Conservation (phyloP, 2,888 invertebrate genomes). For the Bombylius major region DNA sequence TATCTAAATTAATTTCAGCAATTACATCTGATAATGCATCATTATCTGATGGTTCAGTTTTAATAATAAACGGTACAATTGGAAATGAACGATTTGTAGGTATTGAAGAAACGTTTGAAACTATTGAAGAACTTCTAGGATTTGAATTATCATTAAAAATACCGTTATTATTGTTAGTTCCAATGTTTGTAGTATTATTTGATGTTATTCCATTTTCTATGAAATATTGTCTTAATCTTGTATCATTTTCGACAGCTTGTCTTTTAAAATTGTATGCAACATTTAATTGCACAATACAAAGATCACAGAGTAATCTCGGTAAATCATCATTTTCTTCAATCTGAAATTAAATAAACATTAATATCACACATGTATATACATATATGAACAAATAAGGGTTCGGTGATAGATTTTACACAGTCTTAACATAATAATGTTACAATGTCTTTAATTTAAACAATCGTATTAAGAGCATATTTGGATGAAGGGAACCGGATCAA, state of each 20-base stretch:
- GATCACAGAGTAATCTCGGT: constrained; percentile 16
- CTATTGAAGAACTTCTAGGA: neutral
- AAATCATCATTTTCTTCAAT: constrained; percentile 18
- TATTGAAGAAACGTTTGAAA: neutral
- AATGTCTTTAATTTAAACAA: too few species aligned
- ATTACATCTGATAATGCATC: neutral
- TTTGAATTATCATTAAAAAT: neutral
- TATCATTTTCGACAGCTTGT: constrained; percentile 16
- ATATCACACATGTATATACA: too few species aligned
- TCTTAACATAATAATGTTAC: too few species aligned
- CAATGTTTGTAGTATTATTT: neutral
- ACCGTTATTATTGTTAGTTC: neutral
- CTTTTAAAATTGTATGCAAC: constrained; percentile 18
- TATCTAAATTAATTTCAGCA: neutral
- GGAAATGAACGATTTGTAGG: neutral
- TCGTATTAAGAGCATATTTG: too few species aligned
- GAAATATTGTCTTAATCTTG: constrained; percentile 16
- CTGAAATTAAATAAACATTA: constrained; percentile 6
- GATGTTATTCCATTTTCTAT: constrained; percentile 16
- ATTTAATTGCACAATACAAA: constrained; percentile 18
- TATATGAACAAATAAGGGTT: too few species aligned
- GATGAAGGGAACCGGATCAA: too few species aligned
- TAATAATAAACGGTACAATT: constrained; percentile 9
- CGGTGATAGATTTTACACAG: too few species aligned
- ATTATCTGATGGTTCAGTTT: constrained; percentile 8